Evolutionary conservation across 2,113 vertebrate genomes (phyloP), one percentile per base, ranked within the genome.

Genomic region (Macaca nemestrina): DNA sequence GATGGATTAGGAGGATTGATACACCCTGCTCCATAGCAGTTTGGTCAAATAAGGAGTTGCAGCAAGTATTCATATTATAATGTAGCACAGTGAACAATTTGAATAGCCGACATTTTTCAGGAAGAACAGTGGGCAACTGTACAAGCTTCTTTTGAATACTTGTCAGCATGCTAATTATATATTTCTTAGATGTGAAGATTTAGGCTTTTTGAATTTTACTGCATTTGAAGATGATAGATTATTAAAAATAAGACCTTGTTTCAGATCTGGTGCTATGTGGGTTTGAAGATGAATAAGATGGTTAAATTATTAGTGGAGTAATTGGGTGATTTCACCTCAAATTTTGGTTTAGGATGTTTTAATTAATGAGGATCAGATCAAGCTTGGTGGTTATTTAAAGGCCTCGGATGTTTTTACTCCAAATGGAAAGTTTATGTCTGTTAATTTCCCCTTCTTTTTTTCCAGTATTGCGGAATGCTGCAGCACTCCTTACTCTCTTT

Each of bases 381-480:
- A 61, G 32, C 45, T 61, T 59, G 12, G 0, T 61, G 95, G 38
- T 92, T 22, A 78, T 86, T 97, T 92, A 72, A 95, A 98, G 91
- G 0, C 45, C 75, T 87, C 40, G 43, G 61, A 35, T 94, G 27
- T 3, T 91, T 80, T 61, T 38, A 30, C 14, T 72, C 27, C 67
- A 94, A 52, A 57, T 7, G 43, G 67, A 59, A 32, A 20, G 0
- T 75, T 93, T 88, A 80, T 48, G 70, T 67, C 92, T 91, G 88
- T 14, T 1, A 25, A 16, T 30, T 94, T 83, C 50, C 7, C 0
- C 12, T 18, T 93, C 87, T 8, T 97, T 90, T 76, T 27, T 98
- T 45, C 45, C 90, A 99, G 99, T 98, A 99, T 99, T 97, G 99
- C 99, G 13, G 99, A 99, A 98, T 99, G 99, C 98, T 99, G 99